Base-by-base conservation (phyloP, 2,113 vertebrate species). In the Aptenodytes patagonicus region DNA sequence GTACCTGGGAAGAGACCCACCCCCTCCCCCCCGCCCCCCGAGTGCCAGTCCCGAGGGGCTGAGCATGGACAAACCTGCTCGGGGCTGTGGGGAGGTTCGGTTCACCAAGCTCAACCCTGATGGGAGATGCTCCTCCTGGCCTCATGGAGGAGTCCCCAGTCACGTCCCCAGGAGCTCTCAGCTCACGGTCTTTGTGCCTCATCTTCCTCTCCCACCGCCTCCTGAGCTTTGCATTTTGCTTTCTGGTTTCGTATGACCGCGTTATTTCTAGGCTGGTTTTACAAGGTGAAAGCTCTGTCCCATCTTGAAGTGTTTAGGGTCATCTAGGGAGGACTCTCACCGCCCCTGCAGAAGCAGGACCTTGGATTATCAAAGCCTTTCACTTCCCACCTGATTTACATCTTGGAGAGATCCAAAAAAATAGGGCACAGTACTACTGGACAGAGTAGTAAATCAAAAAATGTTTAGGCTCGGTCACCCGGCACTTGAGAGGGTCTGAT, bases 401-500 rank as follows among this genome's bases (percentile, higher is more conserved):
- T 82, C 80, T 64, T 16, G 32, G 51, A 49, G 36, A 71, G 58
- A 55, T 25, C 19, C 1, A 15, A 38, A 75, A 61, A 65, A 76
- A 10, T 46, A 58, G 61, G 25, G 71, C 58, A 61, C 31, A 19
- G 21, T 47, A 6, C 58, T 62, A 11, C 55, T 51, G 76, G 90
- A 40, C 55, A 68, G 90, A 62, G 55, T 10, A 71, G 64, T 84
- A 94, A 93, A 92, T 95, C 34, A 83, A 85, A 92, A 75, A 80
- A 6, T 46, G 24, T 58, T 89, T 42, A 75, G 68, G 51, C 68
- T 92, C 38, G 81, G 80, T 83, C 60, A 42, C 54, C 11, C 3
- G 7, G 80, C 55, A 49, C 44, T 86, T 73, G 76, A 84, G 42
- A 83, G 60, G 92, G 90, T 60, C 83, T 92, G 76, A 55, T 91